Evolutionary conservation across 2,888 invertebrate genomes (phyloP).

Genomic region (Dynastes hyllus): DNA sequence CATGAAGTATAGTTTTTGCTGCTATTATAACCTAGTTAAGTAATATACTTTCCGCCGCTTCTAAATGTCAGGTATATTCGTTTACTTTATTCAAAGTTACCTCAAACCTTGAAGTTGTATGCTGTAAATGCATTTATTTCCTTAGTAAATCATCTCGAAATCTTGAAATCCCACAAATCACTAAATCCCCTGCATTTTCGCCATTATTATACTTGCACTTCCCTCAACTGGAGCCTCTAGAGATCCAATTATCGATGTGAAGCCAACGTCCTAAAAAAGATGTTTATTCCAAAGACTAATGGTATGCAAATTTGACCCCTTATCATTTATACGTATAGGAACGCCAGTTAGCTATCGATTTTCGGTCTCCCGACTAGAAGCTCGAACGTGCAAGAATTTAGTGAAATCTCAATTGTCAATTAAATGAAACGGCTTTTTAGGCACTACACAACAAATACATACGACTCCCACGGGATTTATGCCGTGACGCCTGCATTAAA

Average conservation of each 20-base stretch:
- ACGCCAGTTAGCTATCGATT: slow-evolving; percentile 17
- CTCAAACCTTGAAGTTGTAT: too few relatives aligned
- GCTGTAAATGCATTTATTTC: not conserved
- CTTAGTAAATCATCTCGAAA: not conserved
- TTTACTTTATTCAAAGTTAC: too few relatives aligned
- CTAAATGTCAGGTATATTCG: too few relatives aligned
- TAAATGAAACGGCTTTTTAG: slow-evolving; percentile 18
- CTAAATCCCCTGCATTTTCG: not conserved
- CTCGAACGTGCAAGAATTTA: slow-evolving; percentile 36
- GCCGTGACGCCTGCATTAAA: not conserved
- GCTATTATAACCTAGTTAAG: too few relatives aligned
- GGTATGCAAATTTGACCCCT: slow-evolving; percentile 44
- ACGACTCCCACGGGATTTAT: not conserved
- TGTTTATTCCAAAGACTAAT: slow-evolving; percentile 41
- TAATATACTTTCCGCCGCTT: too few relatives aligned
- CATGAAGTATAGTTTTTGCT: too few relatives aligned
- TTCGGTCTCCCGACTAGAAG: slow-evolving; percentile 7
- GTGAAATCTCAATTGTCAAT: slow-evolving; percentile 36
- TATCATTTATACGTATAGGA: slow-evolving; percentile 19
- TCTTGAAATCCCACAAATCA: not conserved
- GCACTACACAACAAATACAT: not conserved
- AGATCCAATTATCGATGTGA: slow-evolving; percentile 32
- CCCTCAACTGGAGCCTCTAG: slow-evolving; percentile 2
- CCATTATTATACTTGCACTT: not conserved
- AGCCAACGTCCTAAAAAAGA: slow-evolving; percentile 27